Base-by-base conservation (phyloP, 2,797 vertebrate genomes). In the Buceros bicornis region DNA sequence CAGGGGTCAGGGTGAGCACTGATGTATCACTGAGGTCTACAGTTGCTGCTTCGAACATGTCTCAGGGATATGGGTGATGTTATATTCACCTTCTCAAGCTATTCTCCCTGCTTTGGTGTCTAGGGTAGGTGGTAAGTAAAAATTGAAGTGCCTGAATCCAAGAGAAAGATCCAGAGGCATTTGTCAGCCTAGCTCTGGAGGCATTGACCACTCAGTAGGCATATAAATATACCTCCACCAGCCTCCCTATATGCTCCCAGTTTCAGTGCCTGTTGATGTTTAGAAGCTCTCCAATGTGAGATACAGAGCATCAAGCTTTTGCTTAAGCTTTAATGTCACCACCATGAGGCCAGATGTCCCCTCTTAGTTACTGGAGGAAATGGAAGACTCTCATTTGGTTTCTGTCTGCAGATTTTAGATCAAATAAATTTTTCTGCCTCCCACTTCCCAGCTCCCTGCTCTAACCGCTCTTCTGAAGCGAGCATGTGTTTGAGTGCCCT, bases 171-270 rank as follows among this genome's bases (percentile, higher is more conserved):
- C 17, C n/a, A 28, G 56, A 72, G 8, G 18, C 65, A 73, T 80
- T 88, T 78, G n/a, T 56, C n/a, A 78, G 60, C n/a, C 19, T 53
- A 47, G 37, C 28, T 79, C 33, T 71, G 56, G 50, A 54, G 37
- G 31, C 31, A 50, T 14, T 6, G 6, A 7, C 16, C 0, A 0
- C 29, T 70, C 29, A 16, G n/a, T 45, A 31, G 50, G 28, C 74
- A 25, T 9, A 4, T 4, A 57, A 0, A 1, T 24, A 24, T 64
- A 19, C 16, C 16, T 72, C 17, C 45, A 47, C 35, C 31, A 71
- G 3, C 37, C 5, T 61, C 65, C 22, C 10, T 42, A 14, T n/a
- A 3, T 43, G 35, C 25, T 82, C 43, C 24, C 33, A 43, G 19
- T 56, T 70, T 87, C 56, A 45, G 17, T 71, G 80, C 42, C 13